A percentile compares a stretch with the other conserved stretches of the same genome.
Conservation (phyloP, 2,797 vertebrate species). For the Otolemur crassicaudatus region DNA sequence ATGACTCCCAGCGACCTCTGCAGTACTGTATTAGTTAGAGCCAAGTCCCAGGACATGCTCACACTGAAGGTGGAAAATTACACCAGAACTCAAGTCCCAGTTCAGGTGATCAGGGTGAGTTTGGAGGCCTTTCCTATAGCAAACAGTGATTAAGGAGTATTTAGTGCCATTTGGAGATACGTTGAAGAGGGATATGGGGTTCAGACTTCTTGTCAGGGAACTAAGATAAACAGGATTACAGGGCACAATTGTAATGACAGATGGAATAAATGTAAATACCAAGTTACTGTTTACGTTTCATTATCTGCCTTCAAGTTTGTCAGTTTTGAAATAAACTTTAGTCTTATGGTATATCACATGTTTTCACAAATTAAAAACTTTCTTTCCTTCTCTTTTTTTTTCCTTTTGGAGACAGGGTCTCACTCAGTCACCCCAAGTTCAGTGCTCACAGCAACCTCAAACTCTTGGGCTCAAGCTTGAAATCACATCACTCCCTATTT, state of each 20-base stretch:
- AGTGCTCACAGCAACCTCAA: too few relatives aligned
- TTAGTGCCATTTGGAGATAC: background rate
- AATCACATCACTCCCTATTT: background rate
- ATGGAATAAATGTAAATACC: background rate
- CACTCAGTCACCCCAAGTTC: too few relatives aligned
- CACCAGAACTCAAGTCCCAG: background rate
- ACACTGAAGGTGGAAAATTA: background rate
- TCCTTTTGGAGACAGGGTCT: too few relatives aligned
- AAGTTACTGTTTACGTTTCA: background rate
- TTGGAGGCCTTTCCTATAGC: background rate
- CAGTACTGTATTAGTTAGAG: background rate
- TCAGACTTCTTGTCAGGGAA: background rate
- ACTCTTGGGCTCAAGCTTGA: background rate
- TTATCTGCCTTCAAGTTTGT: background rate
- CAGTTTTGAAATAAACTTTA: background rate
- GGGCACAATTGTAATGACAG: background rate
- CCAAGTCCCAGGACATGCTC: background rate
- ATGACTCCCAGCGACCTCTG: background rate
- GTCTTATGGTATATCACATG: background rate
- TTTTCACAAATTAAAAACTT: background rate
- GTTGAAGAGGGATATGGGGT: background rate
- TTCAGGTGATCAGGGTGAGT: background rate
- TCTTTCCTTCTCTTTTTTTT: too few relatives aligned
- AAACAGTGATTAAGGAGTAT: background rate
- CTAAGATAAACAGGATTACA: background rate